These are phyloP conservation scores for Hoplias malabaricus DNA, from an alignment of 2,113 vertebrate species.

Conservation along the genomic window DNA sequence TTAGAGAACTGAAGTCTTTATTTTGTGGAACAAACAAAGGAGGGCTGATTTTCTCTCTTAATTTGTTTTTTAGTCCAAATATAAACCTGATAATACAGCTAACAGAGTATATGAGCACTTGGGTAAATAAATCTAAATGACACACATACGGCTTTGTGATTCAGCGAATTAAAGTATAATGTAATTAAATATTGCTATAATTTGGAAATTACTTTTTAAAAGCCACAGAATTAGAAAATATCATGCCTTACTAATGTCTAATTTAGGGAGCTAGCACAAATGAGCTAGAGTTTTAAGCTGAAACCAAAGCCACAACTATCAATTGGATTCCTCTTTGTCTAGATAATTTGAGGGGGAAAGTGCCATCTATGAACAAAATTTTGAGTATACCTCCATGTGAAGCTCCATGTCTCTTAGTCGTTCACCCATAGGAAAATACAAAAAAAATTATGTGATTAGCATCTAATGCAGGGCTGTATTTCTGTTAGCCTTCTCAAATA, in stretches of 20 bases:
- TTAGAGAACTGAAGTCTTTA: slow-evolving; percentile 37
- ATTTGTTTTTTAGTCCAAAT: background rate
- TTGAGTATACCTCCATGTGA: background rate
- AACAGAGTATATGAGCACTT: background rate
- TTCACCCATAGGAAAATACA: background rate
- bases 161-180: background rate
- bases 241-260: background rate
- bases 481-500: slow-evolving; percentile 32
- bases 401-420: background rate
- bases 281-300: background rate
- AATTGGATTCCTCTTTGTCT: background rate
- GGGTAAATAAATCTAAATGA: background rate
- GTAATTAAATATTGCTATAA: background rate
- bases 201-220: background rate
- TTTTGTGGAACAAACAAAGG: slow-evolving; percentile 48
- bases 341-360: background rate
- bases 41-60: background rate
- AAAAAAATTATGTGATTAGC: background rate
- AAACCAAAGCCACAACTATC: background rate
- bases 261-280: background rate
- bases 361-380: background rate
- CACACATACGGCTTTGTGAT: background rate
- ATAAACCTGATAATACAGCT: background rate
- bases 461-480: slow-evolving; percentile 41
- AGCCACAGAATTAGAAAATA: background rate